Evolutionary conservation across 2,888 invertebrate species (phyloP).

Genomic region (Drosophila paranaensis): DNA sequence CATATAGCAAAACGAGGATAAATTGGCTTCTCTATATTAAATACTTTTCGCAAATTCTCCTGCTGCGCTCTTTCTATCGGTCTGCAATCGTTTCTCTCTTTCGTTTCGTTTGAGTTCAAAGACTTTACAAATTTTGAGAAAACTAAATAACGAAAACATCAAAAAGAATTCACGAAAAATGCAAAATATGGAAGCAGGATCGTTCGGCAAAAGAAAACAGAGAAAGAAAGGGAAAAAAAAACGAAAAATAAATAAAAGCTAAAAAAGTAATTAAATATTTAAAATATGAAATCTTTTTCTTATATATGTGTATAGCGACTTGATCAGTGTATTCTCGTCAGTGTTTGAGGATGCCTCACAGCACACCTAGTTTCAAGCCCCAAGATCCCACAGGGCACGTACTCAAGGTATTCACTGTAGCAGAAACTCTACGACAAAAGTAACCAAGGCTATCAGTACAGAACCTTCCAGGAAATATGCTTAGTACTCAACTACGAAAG

Average conservation of each 20-base stretch:
- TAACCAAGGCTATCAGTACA: constrained; percentile 78
- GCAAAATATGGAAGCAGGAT: constrained; percentile 85
- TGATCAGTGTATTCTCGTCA: constrained; percentile 60
- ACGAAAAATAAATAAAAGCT: constrained; percentile 19
- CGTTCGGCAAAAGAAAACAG: constrained; percentile 74
- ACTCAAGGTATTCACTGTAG: constrained; percentile 64
- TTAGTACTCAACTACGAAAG: constrained; percentile 8
- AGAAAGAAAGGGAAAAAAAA: constrained; percentile 31
- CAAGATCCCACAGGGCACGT: constrained; percentile 7
- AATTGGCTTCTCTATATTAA: constrained; percentile 39
- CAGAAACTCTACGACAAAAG: constrained; percentile 35
- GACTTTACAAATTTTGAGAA: constrained; percentile 65
- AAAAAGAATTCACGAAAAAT: constrained; percentile 61
- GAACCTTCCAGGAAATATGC: constrained; percentile 75
- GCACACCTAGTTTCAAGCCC: constrained; percentile 34
- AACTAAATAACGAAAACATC: constrained; percentile 27
- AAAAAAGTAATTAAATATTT: constrained; percentile 36
- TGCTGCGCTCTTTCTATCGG: constrained; percentile 56
- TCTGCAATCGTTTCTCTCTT: constrained; percentile 37
- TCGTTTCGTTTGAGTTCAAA: constrained; percentile 41
- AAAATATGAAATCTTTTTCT: constrained; percentile 32
- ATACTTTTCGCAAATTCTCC: constrained; percentile 39
- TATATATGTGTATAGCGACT: constrained; percentile 43
- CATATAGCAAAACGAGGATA: constrained; percentile 19
- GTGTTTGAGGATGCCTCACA: constrained; percentile 65